Base-by-base conservation (phyloP, 2,113 vertebrate genomes). In the Nibea albiflora region DNA sequence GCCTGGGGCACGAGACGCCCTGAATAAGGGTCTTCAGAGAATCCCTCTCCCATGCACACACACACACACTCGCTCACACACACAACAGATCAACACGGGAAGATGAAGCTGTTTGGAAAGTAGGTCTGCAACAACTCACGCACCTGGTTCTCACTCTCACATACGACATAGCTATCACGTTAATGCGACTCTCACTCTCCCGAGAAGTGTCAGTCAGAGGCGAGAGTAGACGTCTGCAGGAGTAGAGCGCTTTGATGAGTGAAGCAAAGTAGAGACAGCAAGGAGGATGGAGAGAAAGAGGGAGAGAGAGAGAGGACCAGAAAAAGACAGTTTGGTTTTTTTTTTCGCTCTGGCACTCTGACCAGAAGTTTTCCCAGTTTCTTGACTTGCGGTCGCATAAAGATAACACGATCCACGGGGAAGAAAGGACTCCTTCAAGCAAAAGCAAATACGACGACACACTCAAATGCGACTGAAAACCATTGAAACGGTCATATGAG, bases 1-100 rank as follows among this genome's bases (percentile, higher is more conserved):
- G 89, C 89, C 90, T 0, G 14, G 39, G 86, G 93, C 88, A 74
- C 17, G 47, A 90, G 87, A 85, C 44, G 89, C 63, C 86, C 92
- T 91, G 75, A 76, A 90, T 91, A 87, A 80, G 60, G 89, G 84
- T 90, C 92, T 87, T 49, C 87, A 87, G 91, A 87, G 78, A 73
- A 79, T 89, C 75, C 47, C 76, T 83, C 87, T 79, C 72, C 19
- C 35, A 12, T 47, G 22, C 44, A 35, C 73, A 67, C 76, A 62
- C 69, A 73, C 20, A 53, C 42, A 50, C 22, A 46, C 50, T 16
- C 5, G 16, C 20, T 56, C 4, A 56, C 22, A n/a, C 0, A 62
- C 28, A 42, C n/a, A 68, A 64, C 58, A 65, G 61, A 79, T 35
- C 35, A 24, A 71, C 57, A 73, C 11, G 1, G 24, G 61, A 73